These are phyloP conservation scores for Delia radicum DNA, from an alignment of 1,140 invertebrate genomes.

Conservation along the genomic window DNA sequence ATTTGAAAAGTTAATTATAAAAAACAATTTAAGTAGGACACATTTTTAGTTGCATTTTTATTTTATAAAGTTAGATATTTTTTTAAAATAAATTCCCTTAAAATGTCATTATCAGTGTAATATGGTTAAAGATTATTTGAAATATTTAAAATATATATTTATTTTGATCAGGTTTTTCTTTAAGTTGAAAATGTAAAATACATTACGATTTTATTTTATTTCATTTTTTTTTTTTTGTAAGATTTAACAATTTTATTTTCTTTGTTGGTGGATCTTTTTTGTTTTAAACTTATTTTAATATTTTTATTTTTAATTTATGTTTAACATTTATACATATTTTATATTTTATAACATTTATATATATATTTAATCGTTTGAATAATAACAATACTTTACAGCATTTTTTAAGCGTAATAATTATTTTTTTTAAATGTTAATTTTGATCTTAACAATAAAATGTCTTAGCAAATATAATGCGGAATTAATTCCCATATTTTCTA, in stretches of 20 bases:
- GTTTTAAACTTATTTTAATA: neutral
- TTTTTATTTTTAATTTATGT: neutral
- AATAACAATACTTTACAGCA: constrained; percentile 7
- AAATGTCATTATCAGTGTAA: constrained; percentile 3
- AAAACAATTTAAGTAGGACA: neutral
- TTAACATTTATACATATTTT: neutral
- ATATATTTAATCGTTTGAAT: neutral
- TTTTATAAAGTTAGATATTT: neutral
- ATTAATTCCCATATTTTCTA: too few relatives aligned
- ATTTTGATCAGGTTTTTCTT: too few relatives aligned
- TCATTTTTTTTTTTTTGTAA: neutral
- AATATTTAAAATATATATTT: neutral
- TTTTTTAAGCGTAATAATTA: neutral
- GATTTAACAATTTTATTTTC: neutral
- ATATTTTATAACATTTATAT: neutral
- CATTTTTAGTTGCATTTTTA: neutral
- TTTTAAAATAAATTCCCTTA: constrained; percentile 18
- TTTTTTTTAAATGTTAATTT: neutral
- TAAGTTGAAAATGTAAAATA: neutral
- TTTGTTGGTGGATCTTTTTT: too few relatives aligned
- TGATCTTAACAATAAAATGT: too few relatives aligned
- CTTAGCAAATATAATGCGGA: too few relatives aligned
- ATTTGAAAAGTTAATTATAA: neutral
- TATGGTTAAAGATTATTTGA: neutral
- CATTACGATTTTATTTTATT: neutral